phyloP scores from a whole-genome alignment of 2,797 vertebrate genomes.

The Silurus aristotelis region DNA sequence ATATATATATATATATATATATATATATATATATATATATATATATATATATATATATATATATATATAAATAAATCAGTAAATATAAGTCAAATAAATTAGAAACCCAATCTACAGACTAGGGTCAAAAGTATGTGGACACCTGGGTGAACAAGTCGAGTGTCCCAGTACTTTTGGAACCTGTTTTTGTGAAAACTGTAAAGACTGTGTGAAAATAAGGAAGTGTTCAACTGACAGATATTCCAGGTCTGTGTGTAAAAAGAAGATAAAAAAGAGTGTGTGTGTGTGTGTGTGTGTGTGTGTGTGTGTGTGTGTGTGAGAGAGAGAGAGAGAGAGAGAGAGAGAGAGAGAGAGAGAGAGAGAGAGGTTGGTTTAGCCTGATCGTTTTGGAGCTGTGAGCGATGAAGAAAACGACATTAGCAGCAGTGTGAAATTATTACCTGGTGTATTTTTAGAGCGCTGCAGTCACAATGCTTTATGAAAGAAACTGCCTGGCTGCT shows the following conservation, averaged over 20 bases:
- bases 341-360: background rate
- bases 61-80: too few relatives aligned
- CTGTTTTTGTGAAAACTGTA: background rate
- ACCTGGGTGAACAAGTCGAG: too few relatives aligned
- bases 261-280: slow-evolving; percentile 7
- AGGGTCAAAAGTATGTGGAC: too few relatives aligned
- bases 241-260: slow-evolving; percentile 20
- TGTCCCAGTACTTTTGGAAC: background rate
- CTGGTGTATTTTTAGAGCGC: slow-evolving; percentile 62
- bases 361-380: slow-evolving; percentile 36
- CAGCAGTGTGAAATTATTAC: slow-evolving; percentile 58
- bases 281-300: background rate
- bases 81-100: too few relatives aligned
- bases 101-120: too few relatives aligned
- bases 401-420: slow-evolving; percentile 62
- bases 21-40: too few relatives aligned
- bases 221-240: background rate
- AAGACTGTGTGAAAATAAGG: background rate
- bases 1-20: too few relatives aligned
- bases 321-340: too few relatives aligned
- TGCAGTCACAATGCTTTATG: slow-evolving; percentile 36
- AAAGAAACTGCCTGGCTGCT: slow-evolving; percentile 1
- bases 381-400: slow-evolving; percentile 54
- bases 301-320: background rate
- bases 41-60: too few relatives aligned